phyloP scores from a whole-genome alignment of 2,113 vertebrate species.

The Eclectus roratus region DNA sequence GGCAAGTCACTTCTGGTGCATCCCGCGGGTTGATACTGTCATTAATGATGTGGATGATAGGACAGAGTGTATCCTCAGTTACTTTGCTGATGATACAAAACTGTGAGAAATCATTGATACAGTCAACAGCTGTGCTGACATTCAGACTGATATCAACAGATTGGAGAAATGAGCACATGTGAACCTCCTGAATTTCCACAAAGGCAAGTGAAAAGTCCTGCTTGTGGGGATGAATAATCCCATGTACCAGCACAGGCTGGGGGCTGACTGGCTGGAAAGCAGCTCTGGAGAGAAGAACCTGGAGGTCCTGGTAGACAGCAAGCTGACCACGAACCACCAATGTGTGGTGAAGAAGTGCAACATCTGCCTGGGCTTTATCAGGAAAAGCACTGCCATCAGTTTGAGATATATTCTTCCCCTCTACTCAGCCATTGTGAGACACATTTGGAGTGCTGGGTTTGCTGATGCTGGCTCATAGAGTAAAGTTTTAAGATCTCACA shows the following conservation, averaged over 20 bases:
- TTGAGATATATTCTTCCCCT: background rate
- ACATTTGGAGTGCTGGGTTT: background rate
- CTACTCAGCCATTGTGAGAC: background rate
- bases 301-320: background rate
- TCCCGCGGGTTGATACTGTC: background rate
- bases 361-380: background rate
- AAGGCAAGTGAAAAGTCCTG: background rate
- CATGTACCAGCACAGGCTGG: background rate
- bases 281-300: background rate
- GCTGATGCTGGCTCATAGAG: background rate
- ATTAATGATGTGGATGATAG: background rate
- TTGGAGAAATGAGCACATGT: background rate
- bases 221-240: background rate
- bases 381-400: background rate
- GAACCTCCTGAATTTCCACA: background rate
- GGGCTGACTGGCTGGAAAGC: background rate
- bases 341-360: background rate
- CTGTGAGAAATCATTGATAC: background rate
- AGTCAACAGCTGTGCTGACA: background rate
- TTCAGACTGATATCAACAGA: background rate
- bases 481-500: background rate
- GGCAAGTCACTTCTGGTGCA: background rate
- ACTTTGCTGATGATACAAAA: background rate
- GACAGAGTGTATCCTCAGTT: background rate
- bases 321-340: background rate